phyloP scores from a whole-genome alignment of 2,113 vertebrate species.

The Leptobrachium leishanense region DNA sequence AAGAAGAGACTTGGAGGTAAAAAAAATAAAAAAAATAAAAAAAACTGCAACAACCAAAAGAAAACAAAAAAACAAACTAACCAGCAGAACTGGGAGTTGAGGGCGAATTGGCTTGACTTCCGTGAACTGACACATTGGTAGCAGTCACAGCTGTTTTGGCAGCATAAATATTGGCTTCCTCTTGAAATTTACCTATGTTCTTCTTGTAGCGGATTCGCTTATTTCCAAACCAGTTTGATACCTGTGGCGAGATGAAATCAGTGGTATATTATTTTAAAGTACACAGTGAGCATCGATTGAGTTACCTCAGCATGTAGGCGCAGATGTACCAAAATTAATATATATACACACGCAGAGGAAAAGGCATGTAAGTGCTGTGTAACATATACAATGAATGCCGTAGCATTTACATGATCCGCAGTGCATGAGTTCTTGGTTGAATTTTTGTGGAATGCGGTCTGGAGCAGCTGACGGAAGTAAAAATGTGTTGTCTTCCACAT shows the following conservation, averaged over 20 bases:
- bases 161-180: slow-evolving; percentile 99
- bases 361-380: no score
- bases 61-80: slow-evolving; percentile 74
- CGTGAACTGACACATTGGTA: slow-evolving; percentile 94
- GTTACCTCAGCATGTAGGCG: no score
- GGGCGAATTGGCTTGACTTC: slow-evolving; percentile 98
- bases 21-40: slow-evolving; percentile 36
- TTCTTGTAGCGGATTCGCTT: slow-evolving; percentile 99
- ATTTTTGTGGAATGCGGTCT: no score
- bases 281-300: not conserved
- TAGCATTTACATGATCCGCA: no score
- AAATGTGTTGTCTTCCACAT: no score
- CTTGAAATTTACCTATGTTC: slow-evolving; percentile 99
- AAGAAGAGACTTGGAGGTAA: slow-evolving; percentile 36
- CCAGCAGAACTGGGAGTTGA: slow-evolving; percentile 99
- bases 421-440: no score
- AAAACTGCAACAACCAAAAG: slow-evolving; percentile 53
- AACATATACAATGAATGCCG: no score
- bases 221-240: slow-evolving; percentile 99
- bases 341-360: no score
- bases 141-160: slow-evolving; percentile 97
- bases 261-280: not conserved
- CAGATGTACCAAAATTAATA: no score
- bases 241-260: slow-evolving; percentile 65
- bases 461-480: no score